phyloP scores from a whole-genome alignment of 2,113 vertebrate species.

The Pomatostomus ruficeps region DNA sequence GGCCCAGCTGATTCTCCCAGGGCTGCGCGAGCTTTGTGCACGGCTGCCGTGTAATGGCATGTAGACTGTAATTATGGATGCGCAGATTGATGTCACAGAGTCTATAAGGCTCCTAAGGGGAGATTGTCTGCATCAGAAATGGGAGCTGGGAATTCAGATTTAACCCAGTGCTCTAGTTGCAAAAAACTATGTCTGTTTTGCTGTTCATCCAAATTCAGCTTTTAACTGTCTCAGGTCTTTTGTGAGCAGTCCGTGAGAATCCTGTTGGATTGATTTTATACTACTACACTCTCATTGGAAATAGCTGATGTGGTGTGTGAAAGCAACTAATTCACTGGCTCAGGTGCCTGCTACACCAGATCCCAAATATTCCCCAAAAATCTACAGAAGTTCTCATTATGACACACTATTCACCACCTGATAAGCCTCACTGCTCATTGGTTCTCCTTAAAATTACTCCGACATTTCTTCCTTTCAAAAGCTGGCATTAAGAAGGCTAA shows the following conservation, averaged over 20 bases:
- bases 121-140: not conserved
- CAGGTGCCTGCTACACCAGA: not conserved
- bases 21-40: not conserved
- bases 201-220: not conserved
- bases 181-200: not conserved
- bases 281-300: not conserved
- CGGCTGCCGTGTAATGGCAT: not conserved
- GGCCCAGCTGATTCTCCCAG: not conserved
- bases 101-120: not conserved
- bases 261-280: not conserved
- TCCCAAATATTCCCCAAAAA: not conserved
- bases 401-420: not conserved
- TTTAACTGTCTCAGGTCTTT: not conserved
- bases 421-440: not conserved
- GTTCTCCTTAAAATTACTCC: not conserved
- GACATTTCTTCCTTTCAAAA: not conserved
- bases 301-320: not conserved
- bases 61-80: slow-evolving; percentile 42
- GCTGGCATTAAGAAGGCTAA: not conserved
- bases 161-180: not conserved
- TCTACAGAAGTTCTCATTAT: not conserved
- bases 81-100: not conserved
- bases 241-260: not conserved
- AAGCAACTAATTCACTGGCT: not conserved
- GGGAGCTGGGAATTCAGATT: slow-evolving; percentile 23